Evolutionary conservation across 2,113 vertebrate genomes (phyloP).

Genomic region (Aptenodytes forsteri): DNA sequence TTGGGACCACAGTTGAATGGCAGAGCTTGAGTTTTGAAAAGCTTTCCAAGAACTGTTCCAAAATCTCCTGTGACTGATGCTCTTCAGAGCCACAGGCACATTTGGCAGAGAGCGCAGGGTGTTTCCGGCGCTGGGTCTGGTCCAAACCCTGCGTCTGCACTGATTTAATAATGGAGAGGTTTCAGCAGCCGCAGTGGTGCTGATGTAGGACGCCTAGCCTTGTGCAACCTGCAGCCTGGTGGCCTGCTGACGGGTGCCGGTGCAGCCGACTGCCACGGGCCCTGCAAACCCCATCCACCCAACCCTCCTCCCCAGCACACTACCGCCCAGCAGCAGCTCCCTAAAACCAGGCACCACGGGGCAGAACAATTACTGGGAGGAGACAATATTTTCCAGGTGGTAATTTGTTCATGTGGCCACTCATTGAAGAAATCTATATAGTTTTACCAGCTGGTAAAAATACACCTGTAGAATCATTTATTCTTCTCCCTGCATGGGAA

Average conservation of each 20-base stretch:
- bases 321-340: background rate
- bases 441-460: conserved; percentile 38
- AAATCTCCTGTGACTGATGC: background rate
- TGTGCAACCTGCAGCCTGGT: background rate
- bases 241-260: background rate
- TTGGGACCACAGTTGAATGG: background rate
- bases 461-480: background rate
- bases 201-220: background rate
- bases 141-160: background rate
- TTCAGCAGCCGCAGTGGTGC: background rate
- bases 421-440: background rate
- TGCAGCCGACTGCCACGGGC: background rate
- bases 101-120: background rate
- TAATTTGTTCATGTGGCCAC: background rate
- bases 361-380: accelerated
- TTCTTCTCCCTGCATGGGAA: background rate
- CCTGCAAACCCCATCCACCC: background rate
- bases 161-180: accelerated
- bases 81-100: background rate
- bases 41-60: conserved; percentile 26
- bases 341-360: background rate
- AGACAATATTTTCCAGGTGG: background rate
- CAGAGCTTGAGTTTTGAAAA: background rate
- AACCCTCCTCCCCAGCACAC: accelerated
- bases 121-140: background rate